Evolutionary conservation across 2,113 vertebrate species (phyloP).

Genomic region (Melospiza melodia): DNA sequence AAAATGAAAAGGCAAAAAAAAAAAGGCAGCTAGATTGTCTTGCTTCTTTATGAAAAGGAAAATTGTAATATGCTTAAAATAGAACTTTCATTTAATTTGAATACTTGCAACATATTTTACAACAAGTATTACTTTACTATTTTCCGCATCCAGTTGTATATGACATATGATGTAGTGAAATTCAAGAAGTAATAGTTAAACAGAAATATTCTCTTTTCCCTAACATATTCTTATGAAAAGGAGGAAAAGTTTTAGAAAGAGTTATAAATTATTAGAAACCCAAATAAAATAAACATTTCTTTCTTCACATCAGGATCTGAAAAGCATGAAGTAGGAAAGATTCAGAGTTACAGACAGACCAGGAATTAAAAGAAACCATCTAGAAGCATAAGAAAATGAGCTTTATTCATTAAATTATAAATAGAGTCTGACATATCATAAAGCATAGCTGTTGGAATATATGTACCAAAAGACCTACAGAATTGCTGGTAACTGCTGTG

Average conservation of each 20-base stretch:
- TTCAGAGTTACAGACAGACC: accelerated
- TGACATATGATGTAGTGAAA: not conserved
- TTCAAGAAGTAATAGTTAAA: not conserved
- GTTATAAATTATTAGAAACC: not conserved
- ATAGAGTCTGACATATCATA: not conserved
- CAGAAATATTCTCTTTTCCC: not conserved
- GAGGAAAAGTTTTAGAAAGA: not conserved
- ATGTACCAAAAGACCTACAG: not conserved
- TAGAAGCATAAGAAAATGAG: not conserved
- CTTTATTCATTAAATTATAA: not conserved
- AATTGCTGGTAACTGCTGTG: not conserved
- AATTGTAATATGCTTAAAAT: not conserved
- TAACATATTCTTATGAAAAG: not conserved
- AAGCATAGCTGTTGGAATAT: not conserved
- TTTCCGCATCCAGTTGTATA: not conserved
- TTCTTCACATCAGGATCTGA: not conserved
- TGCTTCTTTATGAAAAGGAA: not conserved
- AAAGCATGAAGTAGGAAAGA: not conserved
- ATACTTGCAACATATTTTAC: not conserved
- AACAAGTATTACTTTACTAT: not conserved
- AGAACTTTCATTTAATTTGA: not conserved
- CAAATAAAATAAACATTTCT: not conserved
- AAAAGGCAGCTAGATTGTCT: not conserved
- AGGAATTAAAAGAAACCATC: not conserved
- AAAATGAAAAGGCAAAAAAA: not conserved